These are phyloP conservation scores for Drosophila multiciliata DNA, from an alignment of 2,888 invertebrate species.

Conservation along the genomic window DNA sequence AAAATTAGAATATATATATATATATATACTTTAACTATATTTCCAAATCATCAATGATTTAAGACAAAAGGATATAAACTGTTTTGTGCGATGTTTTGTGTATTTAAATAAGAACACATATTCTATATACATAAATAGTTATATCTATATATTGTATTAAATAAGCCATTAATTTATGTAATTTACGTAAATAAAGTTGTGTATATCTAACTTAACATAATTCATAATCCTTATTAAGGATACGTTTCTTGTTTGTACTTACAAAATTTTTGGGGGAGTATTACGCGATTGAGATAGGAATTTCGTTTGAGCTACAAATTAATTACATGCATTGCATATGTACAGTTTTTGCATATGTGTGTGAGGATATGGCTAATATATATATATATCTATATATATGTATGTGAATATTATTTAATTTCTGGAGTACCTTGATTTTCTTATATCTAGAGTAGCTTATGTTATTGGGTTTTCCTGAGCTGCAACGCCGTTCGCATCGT, in stretches of 20 bases:
- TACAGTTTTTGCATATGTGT: constrained; percentile 23
- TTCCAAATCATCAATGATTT: constrained; percentile 8
- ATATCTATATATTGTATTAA: constrained; percentile 41
- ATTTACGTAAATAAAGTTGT: constrained; percentile 74
- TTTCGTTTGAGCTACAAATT: constrained; percentile 12
- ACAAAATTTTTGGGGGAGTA: constrained; percentile 19
- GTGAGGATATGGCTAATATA: constrained; percentile 32
- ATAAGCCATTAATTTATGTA: constrained; percentile 78
- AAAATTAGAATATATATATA: constrained; percentile 34
- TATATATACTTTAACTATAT: constrained; percentile 9
- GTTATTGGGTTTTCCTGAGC: constrained; percentile 56
- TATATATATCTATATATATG: constrained; percentile 12
- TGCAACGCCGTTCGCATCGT: constrained; percentile 67
- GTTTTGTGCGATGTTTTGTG: constrained; percentile 66
- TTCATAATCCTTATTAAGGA: constrained; percentile 6
- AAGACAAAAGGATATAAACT: constrained; percentile 5
- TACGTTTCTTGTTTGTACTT: constrained; percentile 36
- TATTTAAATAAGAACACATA: constrained; percentile 68
- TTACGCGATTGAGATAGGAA: constrained; percentile 13
- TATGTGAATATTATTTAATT: constrained; percentile 9
- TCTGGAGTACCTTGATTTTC: constrained; percentile 1
- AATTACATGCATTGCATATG: constrained; percentile 25
- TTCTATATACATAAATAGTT: constrained; percentile 39
- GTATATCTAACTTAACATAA: constrained; percentile 66
- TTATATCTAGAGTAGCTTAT: constrained; percentile 24